Conservation (phyloP, 2,113 vertebrate species). For the Ascaphus truei region DNA sequence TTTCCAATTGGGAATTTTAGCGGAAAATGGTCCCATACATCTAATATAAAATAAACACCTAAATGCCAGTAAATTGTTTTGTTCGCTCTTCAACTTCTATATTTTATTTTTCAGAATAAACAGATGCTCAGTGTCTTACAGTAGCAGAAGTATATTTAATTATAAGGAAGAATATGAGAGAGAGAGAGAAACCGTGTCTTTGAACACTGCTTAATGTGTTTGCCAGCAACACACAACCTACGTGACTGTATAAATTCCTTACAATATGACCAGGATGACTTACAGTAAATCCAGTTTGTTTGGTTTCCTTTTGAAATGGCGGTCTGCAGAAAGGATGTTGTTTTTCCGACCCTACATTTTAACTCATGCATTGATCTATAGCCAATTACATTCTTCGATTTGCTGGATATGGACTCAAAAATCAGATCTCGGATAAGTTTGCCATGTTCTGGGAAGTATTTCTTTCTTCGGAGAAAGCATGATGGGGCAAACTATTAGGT, state of each 20-base stretch:
- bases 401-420: too few species aligned
- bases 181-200: background rate
- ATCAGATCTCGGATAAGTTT: too few species aligned
- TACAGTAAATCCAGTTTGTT: background rate
- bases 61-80: background rate
- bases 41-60: too few species aligned
- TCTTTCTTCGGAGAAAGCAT: too few species aligned
- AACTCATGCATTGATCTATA: background rate
- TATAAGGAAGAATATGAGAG: background rate
- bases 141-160: background rate
- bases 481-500: too few species aligned
- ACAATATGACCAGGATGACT: slow-evolving; percentile 1
- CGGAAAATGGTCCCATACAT: too few species aligned
- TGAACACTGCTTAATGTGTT: background rate
- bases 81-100: background rate
- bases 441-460: too few species aligned
- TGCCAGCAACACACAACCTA: slow-evolving; percentile 2
- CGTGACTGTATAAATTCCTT: slow-evolving; percentile 1
- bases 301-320: slow-evolving; percentile 10
- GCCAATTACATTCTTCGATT: background rate
- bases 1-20: too few species aligned
- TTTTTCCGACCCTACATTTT: background rate
- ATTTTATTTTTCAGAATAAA: background rate
- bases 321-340: slow-evolving; percentile 7
- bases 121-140: background rate